Conservation (phyloP, 2,888 invertebrate species). For the Hypselothyrea guttata region DNA sequence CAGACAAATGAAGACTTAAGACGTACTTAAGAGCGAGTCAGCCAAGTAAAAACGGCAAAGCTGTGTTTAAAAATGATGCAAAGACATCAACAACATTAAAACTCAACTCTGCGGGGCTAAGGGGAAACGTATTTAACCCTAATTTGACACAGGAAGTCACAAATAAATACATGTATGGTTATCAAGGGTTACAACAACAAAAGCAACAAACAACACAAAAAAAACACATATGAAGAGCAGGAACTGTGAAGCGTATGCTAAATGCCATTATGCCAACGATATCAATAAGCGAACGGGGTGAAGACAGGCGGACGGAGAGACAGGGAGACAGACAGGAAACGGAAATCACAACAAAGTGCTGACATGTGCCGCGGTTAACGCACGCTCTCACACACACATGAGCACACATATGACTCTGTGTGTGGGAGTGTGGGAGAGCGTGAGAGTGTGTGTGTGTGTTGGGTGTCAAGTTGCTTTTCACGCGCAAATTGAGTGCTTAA, state of each 20-base stretch:
- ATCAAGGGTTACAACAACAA: slow-evolving; percentile 58
- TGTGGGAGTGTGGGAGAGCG: slow-evolving; percentile 14
- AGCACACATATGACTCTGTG: slow-evolving; percentile 15
- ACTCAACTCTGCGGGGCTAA: slow-evolving; percentile 34
- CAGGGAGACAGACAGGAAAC: slow-evolving; percentile 63
- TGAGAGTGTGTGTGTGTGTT: slow-evolving; percentile 31
- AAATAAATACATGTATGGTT: slow-evolving; percentile 70
- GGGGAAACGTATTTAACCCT: slow-evolving; percentile 59
- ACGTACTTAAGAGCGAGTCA: slow-evolving; percentile 57
- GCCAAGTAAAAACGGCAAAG: slow-evolving; percentile 44
- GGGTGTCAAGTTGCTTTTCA: slow-evolving; percentile 77
- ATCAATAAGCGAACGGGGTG: slow-evolving; percentile 64
- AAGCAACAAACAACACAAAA: slow-evolving; percentile 11
- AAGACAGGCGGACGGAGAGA: slow-evolving; percentile 13
- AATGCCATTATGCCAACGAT: slow-evolving; percentile 69
- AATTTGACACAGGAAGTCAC: slow-evolving; percentile 75
- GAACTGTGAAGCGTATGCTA: slow-evolving; percentile 59
- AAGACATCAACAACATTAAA: slow-evolving; percentile 43
- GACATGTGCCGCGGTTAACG: slow-evolving; percentile 72
- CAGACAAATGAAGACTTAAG: slow-evolving; percentile 75
- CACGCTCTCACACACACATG: slow-evolving; percentile 34
- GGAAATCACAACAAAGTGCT: slow-evolving; percentile 81
- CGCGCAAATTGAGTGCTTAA: slow-evolving; percentile 78
- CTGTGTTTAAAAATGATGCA: slow-evolving; percentile 30
- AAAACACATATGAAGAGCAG: slow-evolving; percentile 7